Evolutionary conservation across 1,140 invertebrate genomes (phyloP).

Genomic region (Drosophila melanica): DNA sequence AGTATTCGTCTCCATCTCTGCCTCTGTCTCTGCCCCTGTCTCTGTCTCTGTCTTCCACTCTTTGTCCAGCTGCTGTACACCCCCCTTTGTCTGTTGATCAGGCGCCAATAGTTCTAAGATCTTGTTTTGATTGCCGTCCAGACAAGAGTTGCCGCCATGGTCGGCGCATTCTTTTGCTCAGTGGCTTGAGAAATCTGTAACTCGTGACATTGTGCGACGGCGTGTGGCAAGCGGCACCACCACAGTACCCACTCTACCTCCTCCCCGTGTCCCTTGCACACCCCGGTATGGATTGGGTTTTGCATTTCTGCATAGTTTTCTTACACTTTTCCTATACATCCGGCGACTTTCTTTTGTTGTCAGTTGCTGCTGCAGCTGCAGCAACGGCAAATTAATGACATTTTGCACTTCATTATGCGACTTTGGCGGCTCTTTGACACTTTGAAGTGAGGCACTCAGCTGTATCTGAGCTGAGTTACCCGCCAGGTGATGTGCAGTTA

Average conservation of each 20-base stretch:
- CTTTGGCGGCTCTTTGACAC: slow-evolving; percentile 80
- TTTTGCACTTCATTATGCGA: slow-evolving; percentile 82
- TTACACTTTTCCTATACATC: slow-evolving; percentile 54
- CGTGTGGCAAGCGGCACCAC: slow-evolving; percentile 45
- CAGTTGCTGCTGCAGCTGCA: slow-evolving; percentile 52
- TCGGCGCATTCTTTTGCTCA: slow-evolving; percentile 70
- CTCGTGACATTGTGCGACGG: slow-evolving; percentile 67
- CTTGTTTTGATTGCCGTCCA: slow-evolving; percentile 76
- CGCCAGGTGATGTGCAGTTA: slow-evolving; percentile 69
- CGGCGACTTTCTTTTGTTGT: slow-evolving; percentile 76
- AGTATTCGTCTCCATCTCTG: slow-evolving; percentile 8
- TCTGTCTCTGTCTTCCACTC: slow-evolving; percentile 35
- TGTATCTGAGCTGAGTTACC: slow-evolving; percentile 41
- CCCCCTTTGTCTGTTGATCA: slow-evolving; percentile 43
- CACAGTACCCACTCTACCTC: not conserved
- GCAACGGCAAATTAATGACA: slow-evolving; percentile 77
- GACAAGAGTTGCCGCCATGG: slow-evolving; percentile 42
- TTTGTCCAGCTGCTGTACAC: not conserved
- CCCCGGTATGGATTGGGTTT: slow-evolving; percentile 40
- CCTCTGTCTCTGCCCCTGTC: slow-evolving; percentile 6
- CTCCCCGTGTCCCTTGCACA: not conserved
- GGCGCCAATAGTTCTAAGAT: slow-evolving; percentile 82
- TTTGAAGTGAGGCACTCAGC: slow-evolving; percentile 81
- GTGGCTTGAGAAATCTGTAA: slow-evolving; percentile 79
- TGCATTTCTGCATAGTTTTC: slow-evolving; percentile 77